phyloP scores from a whole-genome alignment of 2,888 invertebrate genomes.

The Myopa tessellatipennis region DNA sequence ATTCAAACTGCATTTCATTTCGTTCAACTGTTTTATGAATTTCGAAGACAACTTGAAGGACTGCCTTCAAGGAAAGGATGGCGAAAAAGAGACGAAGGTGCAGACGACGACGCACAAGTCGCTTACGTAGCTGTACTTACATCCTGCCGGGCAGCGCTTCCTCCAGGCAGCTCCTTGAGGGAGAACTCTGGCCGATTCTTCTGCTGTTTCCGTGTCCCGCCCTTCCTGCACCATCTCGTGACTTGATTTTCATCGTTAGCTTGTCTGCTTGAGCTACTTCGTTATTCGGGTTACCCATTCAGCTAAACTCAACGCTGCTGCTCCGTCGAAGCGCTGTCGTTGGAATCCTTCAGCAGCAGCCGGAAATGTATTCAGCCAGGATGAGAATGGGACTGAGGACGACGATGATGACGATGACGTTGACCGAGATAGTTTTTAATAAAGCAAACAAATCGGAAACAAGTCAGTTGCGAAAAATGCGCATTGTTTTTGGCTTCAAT shows the following conservation, averaged over 20 bases:
- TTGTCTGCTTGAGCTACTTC: not conserved
- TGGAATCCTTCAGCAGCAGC: not conserved
- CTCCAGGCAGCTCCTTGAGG: no score
- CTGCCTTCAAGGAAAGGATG: slow-evolving; percentile 2
- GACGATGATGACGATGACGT: slow-evolving; percentile 18
- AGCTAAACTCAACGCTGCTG: not conserved
- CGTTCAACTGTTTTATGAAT: slow-evolving; percentile 24
- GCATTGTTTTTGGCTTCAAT: not conserved
- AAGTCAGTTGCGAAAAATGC: not conserved
- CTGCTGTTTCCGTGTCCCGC: not conserved
- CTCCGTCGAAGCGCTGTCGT: not conserved
- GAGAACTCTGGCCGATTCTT: not conserved
- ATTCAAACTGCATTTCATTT: slow-evolving; percentile 29
- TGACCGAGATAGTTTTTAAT: slow-evolving; percentile 21
- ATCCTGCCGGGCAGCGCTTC: not conserved
- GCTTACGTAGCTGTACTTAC: not conserved
- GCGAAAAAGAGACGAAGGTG: no score
- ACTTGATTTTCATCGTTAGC: not conserved
- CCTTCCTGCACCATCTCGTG: not conserved
- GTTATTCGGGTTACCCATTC: slow-evolving; percentile 1
- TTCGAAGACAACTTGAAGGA: slow-evolving; percentile 14
- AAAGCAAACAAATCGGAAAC: slow-evolving; percentile 27
- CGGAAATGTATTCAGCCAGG: not conserved
- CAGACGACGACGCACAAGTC: not conserved
- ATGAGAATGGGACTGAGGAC: not conserved